phyloP scores from a whole-genome alignment of 2,797 vertebrate species.

The Labroides dimidiatus region DNA sequence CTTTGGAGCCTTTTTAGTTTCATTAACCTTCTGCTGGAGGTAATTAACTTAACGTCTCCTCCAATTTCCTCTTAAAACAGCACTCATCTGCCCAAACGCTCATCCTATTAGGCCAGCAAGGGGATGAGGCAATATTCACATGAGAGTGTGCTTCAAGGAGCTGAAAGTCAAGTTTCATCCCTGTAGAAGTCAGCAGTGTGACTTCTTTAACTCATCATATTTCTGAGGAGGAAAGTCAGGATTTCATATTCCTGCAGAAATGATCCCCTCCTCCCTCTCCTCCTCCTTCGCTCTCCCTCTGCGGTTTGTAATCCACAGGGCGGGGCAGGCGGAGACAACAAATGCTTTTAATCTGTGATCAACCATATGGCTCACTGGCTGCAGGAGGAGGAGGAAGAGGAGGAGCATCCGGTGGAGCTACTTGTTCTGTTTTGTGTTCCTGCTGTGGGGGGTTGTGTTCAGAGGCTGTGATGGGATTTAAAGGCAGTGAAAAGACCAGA shows the following conservation, averaged over 20 bases:
- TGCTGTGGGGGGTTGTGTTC: constrained; percentile 6
- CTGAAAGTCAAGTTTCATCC: constrained; percentile 14
- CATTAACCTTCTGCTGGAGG: constrained; percentile 58
- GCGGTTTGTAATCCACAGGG: constrained; percentile 71
- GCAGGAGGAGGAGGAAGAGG: constrained; percentile 11
- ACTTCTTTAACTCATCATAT: neutral
- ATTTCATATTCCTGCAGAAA: neutral
- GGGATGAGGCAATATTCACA: neutral
- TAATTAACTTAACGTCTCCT: constrained; percentile 55
- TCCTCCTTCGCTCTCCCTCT: neutral
- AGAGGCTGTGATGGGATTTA: constrained; percentile 3
- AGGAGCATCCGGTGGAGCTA: constrained; percentile 24
- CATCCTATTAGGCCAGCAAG: constrained; percentile 39
- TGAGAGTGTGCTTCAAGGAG: neutral
- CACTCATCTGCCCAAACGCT: constrained; percentile 41
- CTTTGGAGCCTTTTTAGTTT: constrained; percentile 29
- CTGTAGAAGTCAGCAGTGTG: neutral
- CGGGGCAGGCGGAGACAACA: constrained; percentile 61
- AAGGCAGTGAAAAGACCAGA: neutral
- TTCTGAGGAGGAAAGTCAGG: constrained; percentile 1
- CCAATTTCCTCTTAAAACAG: constrained; percentile 23
- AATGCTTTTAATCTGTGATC: constrained; percentile 75
- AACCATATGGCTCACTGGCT: constrained; percentile 74
- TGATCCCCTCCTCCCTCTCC: neutral
- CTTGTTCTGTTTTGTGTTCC: constrained; percentile 36